Evolutionary conservation across 1,140 invertebrate species (phyloP), one percentile per base, ranked within the genome.

Genomic region (Calephelis virginiensis): DNA sequence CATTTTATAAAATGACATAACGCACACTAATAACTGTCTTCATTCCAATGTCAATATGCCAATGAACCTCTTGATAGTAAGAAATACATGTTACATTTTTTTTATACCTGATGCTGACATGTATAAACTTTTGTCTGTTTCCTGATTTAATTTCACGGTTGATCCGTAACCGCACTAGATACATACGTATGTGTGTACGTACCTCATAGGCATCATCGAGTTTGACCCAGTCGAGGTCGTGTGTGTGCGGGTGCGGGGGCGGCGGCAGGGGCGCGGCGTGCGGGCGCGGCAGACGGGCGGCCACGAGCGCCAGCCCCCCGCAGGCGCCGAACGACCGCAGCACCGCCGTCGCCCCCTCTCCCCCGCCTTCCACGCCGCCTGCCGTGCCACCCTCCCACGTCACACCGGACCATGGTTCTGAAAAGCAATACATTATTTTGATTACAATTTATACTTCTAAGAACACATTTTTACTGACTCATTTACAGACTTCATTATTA

Each of bases 301-400:
- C 97, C 13, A 98, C 88, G 28, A 98, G 91, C 6, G 96, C 97
- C 56, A 98, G 92, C n/a, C 97, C 97, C 40, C 97, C 97, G 59
- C 95, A 94, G 53, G 94, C 94, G 48, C 96, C 96, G 83, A 98
- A 98, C 46, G 97, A 95, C 72, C 96, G 95, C 69, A 98, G 91
- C 7, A 96, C 88, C 13, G 67, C 74, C 17, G 40, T 43, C 40
- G 40, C 40, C 40, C 40, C 40, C 40, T 43, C 40, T 9, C 40
- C 40, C 40, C 66, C 66, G 14, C 95, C 94, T 49, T 93, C 93
- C 56, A 95, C 96, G n/a, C 96, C 94, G 73, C 96, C 94, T 65
- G 97, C 89, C 4, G 84, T 37, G 63, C 72, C 66, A 47, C 73
- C 71, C 8, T 82, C 77, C 81, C 78, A 85, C 61, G 69, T 71